These are phyloP conservation scores for Calephelis nemesis DNA, from an alignment of 1,140 invertebrate genomes.

Conservation along the genomic window DNA sequence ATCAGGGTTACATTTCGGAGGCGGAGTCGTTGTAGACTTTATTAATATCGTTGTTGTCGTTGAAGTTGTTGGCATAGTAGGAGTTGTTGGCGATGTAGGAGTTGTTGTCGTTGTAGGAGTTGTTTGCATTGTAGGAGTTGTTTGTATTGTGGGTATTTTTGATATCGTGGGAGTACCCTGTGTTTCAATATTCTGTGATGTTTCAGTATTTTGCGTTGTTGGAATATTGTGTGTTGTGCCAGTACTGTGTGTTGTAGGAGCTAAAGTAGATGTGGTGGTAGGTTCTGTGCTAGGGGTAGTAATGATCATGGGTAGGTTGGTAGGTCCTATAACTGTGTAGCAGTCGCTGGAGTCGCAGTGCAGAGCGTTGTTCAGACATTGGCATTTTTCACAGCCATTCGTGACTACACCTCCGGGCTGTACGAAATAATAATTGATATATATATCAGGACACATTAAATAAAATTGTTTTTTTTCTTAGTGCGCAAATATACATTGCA, in stretches of 20 bases:
- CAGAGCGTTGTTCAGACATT: slow-evolving; percentile 88
- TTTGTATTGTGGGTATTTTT: slow-evolving; percentile 26
- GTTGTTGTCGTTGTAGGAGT: slow-evolving; percentile 33
- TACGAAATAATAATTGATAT: background rate
- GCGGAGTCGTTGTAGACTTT: slow-evolving; percentile 50
- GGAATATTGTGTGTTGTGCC: slow-evolving; percentile 22
- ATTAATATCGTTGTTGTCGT: slow-evolving; percentile 41
- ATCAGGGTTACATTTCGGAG: slow-evolving; percentile 61
- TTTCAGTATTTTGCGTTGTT: slow-evolving; percentile 23
- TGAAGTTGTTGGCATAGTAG: slow-evolving; percentile 19
- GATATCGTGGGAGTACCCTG: background rate
- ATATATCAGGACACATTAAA: slow-evolving; percentile 34
- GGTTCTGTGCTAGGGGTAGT: slow-evolving; percentile 16
- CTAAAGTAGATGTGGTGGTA: slow-evolving; percentile 19
- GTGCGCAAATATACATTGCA: no score
- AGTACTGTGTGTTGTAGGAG: slow-evolving; percentile 24
- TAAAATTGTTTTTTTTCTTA: no score
- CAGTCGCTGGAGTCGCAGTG: slow-evolving; percentile 82
- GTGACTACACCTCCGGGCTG: slow-evolving; percentile 56
- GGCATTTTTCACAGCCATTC: slow-evolving; percentile 84
- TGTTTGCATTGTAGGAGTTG: slow-evolving; percentile 29
- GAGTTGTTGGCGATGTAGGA: slow-evolving; percentile 29
- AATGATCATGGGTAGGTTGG: slow-evolving; percentile 38
- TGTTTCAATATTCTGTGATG: slow-evolving; percentile 12
- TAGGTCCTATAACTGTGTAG: slow-evolving; percentile 33